Base-by-base conservation (phyloP, 2,888 invertebrate species). In the Dynastes maya region DNA sequence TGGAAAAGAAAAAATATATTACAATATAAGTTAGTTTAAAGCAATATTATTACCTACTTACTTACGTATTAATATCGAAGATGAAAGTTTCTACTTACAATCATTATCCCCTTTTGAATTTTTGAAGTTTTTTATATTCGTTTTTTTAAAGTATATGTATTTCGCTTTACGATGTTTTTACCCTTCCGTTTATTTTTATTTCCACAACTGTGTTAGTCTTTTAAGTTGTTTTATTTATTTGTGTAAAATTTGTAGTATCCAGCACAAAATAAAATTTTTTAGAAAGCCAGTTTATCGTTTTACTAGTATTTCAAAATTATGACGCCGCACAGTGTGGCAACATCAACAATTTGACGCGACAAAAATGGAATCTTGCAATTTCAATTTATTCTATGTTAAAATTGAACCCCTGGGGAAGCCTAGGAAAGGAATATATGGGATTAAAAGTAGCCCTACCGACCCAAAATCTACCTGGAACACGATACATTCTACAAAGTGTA, bases 181-280 rank as follows among this genome's bases (percentile, higher is more conserved):
- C 13, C 70, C 51, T 77, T 84, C 84, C 85, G 83, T 82, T 85
- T 86, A 85, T 85, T 77, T 78, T 65, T 61, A 86, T 85, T 86
- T 86, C 86, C 86, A 86, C 86, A 84, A 84, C 83, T 84, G 84
- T 86, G 85, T 86, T 84, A 85, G 84, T 83, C 83, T 84, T 83
- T 84, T 80, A 79, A 78, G 77, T 67, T 63, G 61, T 80, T 79
- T 85, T 86, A 83, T 84, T 81, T 80, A 80, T 80, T 80, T 78
- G 76, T 80, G 78, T 80, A 80, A 80, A 80, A 80, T 78, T 80
- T 78, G 75, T 78, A 78, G 80, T 80, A 80, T 78, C 85, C 85
- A 86, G 86, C 86, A 86, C 86, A 85, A 86, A 85, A 85, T 85
- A 87, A 86, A 86, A 78, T 77, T 77, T 77, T 79, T 77, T 79